phyloP scores from a whole-genome alignment of 2,888 invertebrate species.

The Nemotelus nigrinus region DNA sequence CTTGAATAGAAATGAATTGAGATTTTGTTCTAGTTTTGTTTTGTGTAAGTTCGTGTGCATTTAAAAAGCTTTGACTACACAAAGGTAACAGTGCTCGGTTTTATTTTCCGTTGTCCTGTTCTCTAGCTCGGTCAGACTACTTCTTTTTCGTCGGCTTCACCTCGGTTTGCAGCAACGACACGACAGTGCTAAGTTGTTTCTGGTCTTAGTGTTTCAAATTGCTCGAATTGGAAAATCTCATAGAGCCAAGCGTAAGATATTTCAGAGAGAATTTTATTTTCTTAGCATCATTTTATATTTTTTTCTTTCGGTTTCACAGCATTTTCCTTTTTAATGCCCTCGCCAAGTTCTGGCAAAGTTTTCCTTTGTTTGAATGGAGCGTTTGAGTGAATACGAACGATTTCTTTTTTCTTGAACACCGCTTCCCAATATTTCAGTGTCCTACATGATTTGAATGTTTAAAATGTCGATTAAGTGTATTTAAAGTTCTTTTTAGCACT shows the following conservation, averaged over 20 bases:
- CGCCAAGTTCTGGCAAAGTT: not conserved
- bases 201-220: slow-evolving; percentile 1
- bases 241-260: not conserved
- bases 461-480: not conserved
- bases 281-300: not conserved
- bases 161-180: too few relatives aligned
- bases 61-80: not conserved
- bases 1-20: slow-evolving; percentile 19
- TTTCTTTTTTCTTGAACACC: not conserved
- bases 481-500: slow-evolving; percentile 22
- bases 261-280: not conserved
- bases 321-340: not conserved
- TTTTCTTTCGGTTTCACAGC: slow-evolving; percentile 7
- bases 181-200: not conserved
- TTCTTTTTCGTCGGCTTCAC: too few relatives aligned
- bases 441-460: slow-evolving; percentile 26
- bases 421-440: slow-evolving; percentile 25
- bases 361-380: not conserved
- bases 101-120: too few relatives aligned
- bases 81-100: too few relatives aligned
- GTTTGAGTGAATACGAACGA: not conserved
- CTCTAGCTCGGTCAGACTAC: too few relatives aligned
- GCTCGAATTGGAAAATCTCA: slow-evolving; percentile 4
- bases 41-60: not conserved
- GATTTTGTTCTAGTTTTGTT: not conserved